phyloP scores from a whole-genome alignment of 2,113 vertebrate species.

The Hiodon alosoides region DNA sequence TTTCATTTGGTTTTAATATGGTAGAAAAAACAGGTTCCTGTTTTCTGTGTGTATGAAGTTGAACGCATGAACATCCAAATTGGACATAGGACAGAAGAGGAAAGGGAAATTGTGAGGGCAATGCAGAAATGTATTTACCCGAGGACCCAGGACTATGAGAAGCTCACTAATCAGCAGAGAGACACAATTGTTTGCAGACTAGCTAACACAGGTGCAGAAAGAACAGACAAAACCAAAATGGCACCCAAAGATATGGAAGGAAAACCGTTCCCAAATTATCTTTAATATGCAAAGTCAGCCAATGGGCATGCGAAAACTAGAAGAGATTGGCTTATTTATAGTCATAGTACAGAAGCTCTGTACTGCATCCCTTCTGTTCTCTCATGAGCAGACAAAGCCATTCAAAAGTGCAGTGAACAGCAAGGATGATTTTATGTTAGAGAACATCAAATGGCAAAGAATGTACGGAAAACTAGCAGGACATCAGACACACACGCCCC shows the following conservation, averaged over 20 bases:
- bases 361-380: slow-evolving; percentile 24
- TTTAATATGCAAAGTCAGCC: slow-evolving; percentile 24
- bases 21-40: too few species aligned
- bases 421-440: slow-evolving; percentile 18
- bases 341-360: slow-evolving; percentile 19
- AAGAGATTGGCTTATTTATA: slow-evolving; percentile 27
- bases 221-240: slow-evolving; percentile 16
- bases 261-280: slow-evolving; percentile 28
- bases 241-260: slow-evolving; percentile 18
- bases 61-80: too few species aligned
- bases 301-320: slow-evolving; percentile 20
- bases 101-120: neutral
- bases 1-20: too few species aligned
- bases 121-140: slow-evolving; percentile 3
- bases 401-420: slow-evolving; percentile 15
- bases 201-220: slow-evolving; percentile 11
- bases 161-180: neutral
- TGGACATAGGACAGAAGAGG: too few species aligned
- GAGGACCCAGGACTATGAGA: too few species aligned
- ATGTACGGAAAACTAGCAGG: slow-evolving; percentile 23
- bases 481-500: slow-evolving; percentile 4
- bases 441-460: slow-evolving; percentile 11
- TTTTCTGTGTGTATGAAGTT: too few species aligned
- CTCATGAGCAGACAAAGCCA: slow-evolving; percentile 15
- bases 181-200: slow-evolving; percentile 15